Base-by-base conservation (phyloP, 2,888 invertebrate genomes). In the Hyposoter dolosus region DNA sequence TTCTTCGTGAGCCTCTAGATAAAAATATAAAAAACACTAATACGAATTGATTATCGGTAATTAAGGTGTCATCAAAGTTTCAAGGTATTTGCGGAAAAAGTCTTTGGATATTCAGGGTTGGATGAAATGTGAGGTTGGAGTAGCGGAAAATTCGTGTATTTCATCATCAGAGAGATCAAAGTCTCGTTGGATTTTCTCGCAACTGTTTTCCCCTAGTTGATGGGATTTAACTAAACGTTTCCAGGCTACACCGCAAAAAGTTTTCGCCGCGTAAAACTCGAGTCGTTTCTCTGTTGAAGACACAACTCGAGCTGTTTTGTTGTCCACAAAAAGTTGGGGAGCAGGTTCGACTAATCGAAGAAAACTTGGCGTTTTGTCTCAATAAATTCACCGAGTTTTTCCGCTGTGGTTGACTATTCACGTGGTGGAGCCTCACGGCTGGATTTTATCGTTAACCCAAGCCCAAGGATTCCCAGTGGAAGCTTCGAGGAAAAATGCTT, bases 401-500 rank as follows among this genome's bases (percentile, higher is more conserved):
- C n/a, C 23, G 43, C 23, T 56, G 69, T 66, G 81, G 56, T 56
- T 74, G 40, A 68, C 66, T 53, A 50, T 72, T 63, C 19, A 19
- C 60, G 45, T 23, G 56, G 53, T 35, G 35, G 35, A 50, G 43
- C 50, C 72, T 28, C 23, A 45, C 69, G 28, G 19, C 28, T 23
- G 66, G 40, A 56, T 45, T 56, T 43, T 45, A 43, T 23, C 63
- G 63, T 17, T n/a, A 66, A 66, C 69, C 32, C 78, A 53, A 53
- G 53, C 79, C 72, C n/a, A 45, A 72, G 76, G 76, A 45, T 15
- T 28, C 79, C 32, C 12, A 45, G 66, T 76, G 84, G 65, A 76
- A 76, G 76, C 66, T 81, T 68, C 63, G 77, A 75, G 81, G 87
- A 83, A 77, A 82, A 87, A 82, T 68, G 43, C 53, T 68, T 83